Evolutionary conservation across 2,888 invertebrate species (phyloP).

Genomic region (Fissipunctia ypsillon): DNA sequence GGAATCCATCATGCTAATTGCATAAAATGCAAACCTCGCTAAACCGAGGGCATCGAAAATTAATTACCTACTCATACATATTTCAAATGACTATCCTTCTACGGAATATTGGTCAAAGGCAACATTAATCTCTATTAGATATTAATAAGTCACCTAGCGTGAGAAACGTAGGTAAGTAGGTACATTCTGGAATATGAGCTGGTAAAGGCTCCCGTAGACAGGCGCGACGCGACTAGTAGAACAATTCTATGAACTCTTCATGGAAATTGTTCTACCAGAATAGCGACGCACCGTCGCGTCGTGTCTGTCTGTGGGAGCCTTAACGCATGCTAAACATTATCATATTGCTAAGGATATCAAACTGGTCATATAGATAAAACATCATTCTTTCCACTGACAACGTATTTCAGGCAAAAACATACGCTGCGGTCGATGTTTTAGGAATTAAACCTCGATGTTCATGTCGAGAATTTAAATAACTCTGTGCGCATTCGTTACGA

Average conservation of each 20-base stretch:
- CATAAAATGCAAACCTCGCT: conserved; percentile 23
- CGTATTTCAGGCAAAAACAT: conserved; percentile 33
- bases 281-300: too few relatives aligned
- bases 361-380: conserved; percentile 48
- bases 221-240: too few relatives aligned
- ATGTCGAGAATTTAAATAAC: conserved; percentile 37
- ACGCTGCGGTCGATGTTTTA: conserved; percentile 18
- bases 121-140: conserved; percentile 52
- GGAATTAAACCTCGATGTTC: conserved; percentile 31
- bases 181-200: conserved; percentile 34
- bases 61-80: conserved; percentile 36
- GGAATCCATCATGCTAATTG: conserved; percentile 6
- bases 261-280: too few relatives aligned
- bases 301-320: too few relatives aligned
- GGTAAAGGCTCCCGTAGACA: background rate
- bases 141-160: conserved; percentile 51
- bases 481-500: conserved; percentile 8
- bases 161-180: too few relatives aligned
- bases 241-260: too few relatives aligned
- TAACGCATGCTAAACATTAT: conserved; percentile 43
- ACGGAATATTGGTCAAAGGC: conserved; percentile 55
- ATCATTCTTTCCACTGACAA: conserved; percentile 46
- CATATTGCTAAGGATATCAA: conserved; percentile 52
- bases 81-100: conserved; percentile 48
- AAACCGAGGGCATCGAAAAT: conserved; percentile 28